A percentile compares a stretch with the other conserved stretches of the same genome.
These are phyloP conservation scores for Telenomus remus DNA, from an alignment of 1,140 invertebrate genomes.

Conservation along the genomic window DNA sequence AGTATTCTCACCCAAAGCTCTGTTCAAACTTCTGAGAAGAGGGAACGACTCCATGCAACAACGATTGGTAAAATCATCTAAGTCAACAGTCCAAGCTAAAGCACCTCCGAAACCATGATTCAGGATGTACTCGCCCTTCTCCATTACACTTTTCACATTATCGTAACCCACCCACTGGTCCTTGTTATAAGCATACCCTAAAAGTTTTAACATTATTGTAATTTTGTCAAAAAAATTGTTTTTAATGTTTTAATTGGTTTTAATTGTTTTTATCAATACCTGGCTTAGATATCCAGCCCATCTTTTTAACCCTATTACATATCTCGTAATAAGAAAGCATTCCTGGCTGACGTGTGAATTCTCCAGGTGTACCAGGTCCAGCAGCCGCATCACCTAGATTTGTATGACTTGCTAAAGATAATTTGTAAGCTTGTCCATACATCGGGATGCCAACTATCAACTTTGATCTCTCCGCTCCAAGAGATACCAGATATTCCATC, in stretches of 20 bases:
- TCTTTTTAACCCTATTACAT: slow-evolving; percentile 81
- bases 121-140: slow-evolving; percentile 86
- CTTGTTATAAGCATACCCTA: slow-evolving; percentile 84
- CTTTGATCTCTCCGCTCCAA: slow-evolving; percentile 87
- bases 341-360: slow-evolving; percentile 90
- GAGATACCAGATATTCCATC: slow-evolving; percentile 82
- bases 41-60: slow-evolving; percentile 88
- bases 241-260: too few species aligned
- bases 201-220: neutral
- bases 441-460: slow-evolving; percentile 90
- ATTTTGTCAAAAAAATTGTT: neutral
- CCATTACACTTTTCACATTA: slow-evolving; percentile 82
- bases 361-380: slow-evolving; percentile 85
- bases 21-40: slow-evolving; percentile 83
- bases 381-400: slow-evolving; percentile 75
- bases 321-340: slow-evolving; percentile 94
- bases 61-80: slow-evolving; percentile 91
- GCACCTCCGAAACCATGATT: slow-evolving; percentile 84
- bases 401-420: slow-evolving; percentile 76
- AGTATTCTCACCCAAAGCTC: slow-evolving; percentile 77
- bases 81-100: slow-evolving; percentile 92
- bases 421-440: slow-evolving; percentile 90
- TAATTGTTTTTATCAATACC: slow-evolving; percentile 51
- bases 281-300: slow-evolving; percentile 62
- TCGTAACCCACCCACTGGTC: slow-evolving; percentile 96